Evolutionary conservation across 2,113 vertebrate genomes (phyloP).

Genomic region (Mastomys natalensis): DNA sequence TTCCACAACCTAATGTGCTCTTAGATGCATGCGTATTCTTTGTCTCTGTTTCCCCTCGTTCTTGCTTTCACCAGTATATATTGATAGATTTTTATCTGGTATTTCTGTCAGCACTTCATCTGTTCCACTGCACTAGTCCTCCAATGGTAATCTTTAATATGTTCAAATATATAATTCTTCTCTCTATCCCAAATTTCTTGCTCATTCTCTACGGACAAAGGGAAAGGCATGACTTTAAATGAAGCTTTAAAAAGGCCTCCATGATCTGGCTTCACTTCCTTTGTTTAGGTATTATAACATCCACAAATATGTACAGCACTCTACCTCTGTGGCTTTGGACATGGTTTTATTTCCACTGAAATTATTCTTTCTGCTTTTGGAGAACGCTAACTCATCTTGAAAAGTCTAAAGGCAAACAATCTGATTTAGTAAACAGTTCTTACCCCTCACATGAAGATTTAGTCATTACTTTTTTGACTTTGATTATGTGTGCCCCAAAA

Average conservation of each 20-base stretch:
- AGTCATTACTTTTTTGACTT: not conserved
- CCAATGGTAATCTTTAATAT: not conserved
- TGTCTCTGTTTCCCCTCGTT: not conserved
- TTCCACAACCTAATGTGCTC: not conserved
- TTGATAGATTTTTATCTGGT: constrained; percentile 8
- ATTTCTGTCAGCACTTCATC: not conserved
- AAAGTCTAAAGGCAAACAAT: constrained; percentile 11
- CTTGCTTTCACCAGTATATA: not conserved
- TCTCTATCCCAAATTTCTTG: not conserved
- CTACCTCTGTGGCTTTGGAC: not conserved
- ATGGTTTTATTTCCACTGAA: not conserved
- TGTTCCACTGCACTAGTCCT: not conserved
- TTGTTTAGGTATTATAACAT: not conserved
- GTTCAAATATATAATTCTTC: not conserved
- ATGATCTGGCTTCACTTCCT: not conserved
- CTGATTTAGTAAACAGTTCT: not conserved
- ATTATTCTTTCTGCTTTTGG: not conserved
- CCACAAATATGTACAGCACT: not conserved
- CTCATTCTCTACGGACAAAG: not conserved
- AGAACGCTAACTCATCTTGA: not conserved
- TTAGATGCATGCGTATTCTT: not conserved
- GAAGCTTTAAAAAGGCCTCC: not conserved
- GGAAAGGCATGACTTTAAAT: not conserved
- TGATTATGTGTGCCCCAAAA: not conserved
- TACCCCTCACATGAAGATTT: not conserved